These are phyloP conservation scores for Calidris pygmaea DNA, from an alignment of 2,113 vertebrate species.

Conservation along the genomic window DNA sequence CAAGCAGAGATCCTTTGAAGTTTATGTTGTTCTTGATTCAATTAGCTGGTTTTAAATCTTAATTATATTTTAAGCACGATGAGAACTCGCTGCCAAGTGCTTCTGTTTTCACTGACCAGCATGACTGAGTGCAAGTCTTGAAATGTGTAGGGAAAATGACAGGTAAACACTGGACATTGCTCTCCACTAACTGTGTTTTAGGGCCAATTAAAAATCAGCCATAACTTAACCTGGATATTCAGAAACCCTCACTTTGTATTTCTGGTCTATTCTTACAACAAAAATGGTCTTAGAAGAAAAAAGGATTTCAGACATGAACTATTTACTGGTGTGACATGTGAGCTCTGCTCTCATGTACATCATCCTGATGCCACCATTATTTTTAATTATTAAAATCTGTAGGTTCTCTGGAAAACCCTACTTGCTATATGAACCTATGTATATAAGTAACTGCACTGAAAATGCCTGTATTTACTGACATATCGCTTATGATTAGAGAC, in stretches of 20 bases:
- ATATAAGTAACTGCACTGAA: fast-evolving
- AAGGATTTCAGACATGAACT: not conserved
- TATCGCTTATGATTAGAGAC: not conserved
- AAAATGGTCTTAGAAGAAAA: not conserved
- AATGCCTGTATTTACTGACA: not conserved
- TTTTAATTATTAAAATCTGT: not conserved
- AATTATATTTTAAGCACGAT: not conserved
- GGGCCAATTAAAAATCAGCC: not conserved
- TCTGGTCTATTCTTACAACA: not conserved
- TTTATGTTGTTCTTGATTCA: not conserved
- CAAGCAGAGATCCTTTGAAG: not conserved
- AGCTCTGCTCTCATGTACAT: not conserved
- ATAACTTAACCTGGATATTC: not conserved
- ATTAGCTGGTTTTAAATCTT: not conserved
- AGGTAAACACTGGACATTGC: not conserved
- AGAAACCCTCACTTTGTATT: not conserved
- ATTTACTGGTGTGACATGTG: not conserved
- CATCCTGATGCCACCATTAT: not conserved
- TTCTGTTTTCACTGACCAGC: not conserved
- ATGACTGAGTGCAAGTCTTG: not conserved
- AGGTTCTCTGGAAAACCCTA: not conserved
- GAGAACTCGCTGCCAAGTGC: fast-evolving
- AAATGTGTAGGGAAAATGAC: not conserved
- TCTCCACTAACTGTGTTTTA: not conserved
- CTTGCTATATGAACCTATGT: not conserved